Base-by-base conservation (phyloP, 2,888 invertebrate genomes). In the Drosophila mettleri region DNA sequence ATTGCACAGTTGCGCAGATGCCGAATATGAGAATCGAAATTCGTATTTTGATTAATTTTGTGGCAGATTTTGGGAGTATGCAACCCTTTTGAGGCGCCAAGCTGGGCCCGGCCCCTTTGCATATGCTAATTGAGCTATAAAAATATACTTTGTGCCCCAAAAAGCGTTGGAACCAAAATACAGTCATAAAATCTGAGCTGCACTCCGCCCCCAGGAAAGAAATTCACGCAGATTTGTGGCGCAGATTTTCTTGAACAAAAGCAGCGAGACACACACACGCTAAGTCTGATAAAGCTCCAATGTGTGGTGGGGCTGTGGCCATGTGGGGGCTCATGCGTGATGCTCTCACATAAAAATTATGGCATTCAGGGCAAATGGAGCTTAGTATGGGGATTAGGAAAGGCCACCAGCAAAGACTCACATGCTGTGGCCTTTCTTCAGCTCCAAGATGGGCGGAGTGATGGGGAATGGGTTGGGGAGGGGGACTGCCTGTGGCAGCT, bases 331-430 rank as follows among this genome's bases (percentile, higher is more conserved):
- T 73, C 81, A 85, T 88, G 89, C 88, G 89, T 88, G 89, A 85
- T 84, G 82, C 78, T 79, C 76, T 79, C 83, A 80, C 89, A 88
- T 88, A 88, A 89, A 88, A 89, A 78, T 80, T 78, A 84, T 87
- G 78, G 71, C 83, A 84, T 82, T 88, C 80, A 69, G 74, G 83
- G 74, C 86, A 85, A 88, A 88, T 89, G 86, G 85, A 85, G 89
- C 89, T 86, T 81, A 85, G 81, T 65, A 55, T 58, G 65, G 62
- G 70, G 46, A 54, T 39, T 49, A 59, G 60, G 43, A 53, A 34
- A 58, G 64, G 65, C 55, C 54, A 67, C 70, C 70, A 67, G 57
- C 55, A 75, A 58, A 64, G 68, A 60, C 70, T 69, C 77, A 76
- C 77, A 76, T 76, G 77, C 63, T 74, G 71, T 43, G 57, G 72